These are phyloP conservation scores for Cliona cf. orientalis DNA, from an alignment of 37 sponge, comb jelly and placozoan genomes.

Conservation along the genomic window DNA sequence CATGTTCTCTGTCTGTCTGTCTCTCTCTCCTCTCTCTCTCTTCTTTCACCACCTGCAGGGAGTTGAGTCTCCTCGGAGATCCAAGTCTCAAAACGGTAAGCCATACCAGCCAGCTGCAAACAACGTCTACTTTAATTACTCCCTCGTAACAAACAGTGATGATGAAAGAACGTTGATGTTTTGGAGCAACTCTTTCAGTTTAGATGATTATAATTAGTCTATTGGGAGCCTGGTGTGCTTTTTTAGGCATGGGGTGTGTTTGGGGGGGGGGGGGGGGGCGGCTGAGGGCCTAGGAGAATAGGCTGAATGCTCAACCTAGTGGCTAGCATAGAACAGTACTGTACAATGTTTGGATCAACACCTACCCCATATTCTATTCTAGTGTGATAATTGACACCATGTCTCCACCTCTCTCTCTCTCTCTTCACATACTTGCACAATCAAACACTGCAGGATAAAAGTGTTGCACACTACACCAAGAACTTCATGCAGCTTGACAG, in stretches of 20 bases:
- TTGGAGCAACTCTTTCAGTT: no score
- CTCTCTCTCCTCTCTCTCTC: no score
- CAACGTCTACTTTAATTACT: no score
- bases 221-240: neutral
- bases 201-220: neutral
- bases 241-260: neutral
- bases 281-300: no score
- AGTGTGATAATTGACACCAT: neutral
- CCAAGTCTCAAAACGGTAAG: slow-evolving; percentile 2
- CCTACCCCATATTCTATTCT: neutral
- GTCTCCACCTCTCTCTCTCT: neutral
- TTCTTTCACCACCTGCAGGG: slow-evolving; percentile 9
- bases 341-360: neutral
- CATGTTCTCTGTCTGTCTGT: no score
- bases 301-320: no score
- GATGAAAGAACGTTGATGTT: neutral
- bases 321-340: no score
- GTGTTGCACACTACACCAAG: slow-evolving; percentile 44
- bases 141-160: no score
- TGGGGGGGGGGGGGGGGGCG: no score
- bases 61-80: slow-evolving; percentile 41
- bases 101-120: no score
- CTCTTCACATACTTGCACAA: no score
- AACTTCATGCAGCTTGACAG: slow-evolving; percentile 57
- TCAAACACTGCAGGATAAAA: slow-evolving; percentile 24